Evolutionary conservation across 2,797 vertebrate species (phyloP), one percentile per base, ranked within the genome.

Genomic region (Onychomys arenicola): DNA sequence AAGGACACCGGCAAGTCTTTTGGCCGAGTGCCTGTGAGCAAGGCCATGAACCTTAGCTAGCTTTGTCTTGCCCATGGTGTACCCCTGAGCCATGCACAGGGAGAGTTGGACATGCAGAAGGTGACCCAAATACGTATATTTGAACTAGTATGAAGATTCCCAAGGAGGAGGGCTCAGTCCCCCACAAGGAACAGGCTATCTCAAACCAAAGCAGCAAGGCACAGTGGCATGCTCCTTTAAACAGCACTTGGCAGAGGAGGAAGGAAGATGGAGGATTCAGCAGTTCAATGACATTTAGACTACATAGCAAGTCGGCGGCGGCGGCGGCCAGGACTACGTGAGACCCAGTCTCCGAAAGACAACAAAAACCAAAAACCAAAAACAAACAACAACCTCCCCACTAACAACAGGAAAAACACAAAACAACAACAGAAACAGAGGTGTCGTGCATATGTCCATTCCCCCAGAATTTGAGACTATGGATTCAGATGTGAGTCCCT

Each of bases 11-110:
- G 16, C 32, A 37, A 43, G 29, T 63, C n/a, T 91, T 63, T 81
- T 81, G 43, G 81, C 32, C 76, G 61, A 37, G 43, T 78, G 49
- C 4, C 3, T 10, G 10, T 25, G 37, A 83, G 63, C 46, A 83
- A 90, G 43, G 4, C 27, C 0, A 2, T 0, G 12, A n/a, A 5
- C 4, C 27, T 23, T 55, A 16, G 16, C 4, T 2, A 3, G 13
- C 2, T 92, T 46, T 46, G 5, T 25, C 32, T 76, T 83, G 93
- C 16, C 13, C 59, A 55, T 7, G 0, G 6, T 19, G 34, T 43
- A 57, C 3, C 6, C 6, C 6, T 4, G 11, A 32, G 17, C 57
- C 29, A 29, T 63, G 67, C 32, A 12, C 52, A 32, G n/a, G 71
- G 63, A 7, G 7, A 19, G n/a, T 16, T 9, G 8, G 21, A 32